Evolutionary conservation across 2,888 invertebrate species (phyloP).

Genomic region (Parelbella ahira): DNA sequence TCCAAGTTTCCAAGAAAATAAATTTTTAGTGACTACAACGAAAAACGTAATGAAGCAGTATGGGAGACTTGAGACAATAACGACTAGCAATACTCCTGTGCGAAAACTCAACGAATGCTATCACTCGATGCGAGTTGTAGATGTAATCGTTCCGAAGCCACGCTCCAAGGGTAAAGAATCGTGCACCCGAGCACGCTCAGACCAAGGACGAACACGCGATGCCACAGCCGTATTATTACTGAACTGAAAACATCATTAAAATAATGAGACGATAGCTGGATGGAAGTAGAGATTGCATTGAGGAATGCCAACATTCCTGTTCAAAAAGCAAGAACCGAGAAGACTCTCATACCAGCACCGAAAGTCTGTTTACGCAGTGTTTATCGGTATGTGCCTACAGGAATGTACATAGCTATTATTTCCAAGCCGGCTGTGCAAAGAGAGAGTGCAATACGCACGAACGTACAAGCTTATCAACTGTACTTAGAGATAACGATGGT

Average conservation of each 20-base stretch:
- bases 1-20: conserved; percentile 10
- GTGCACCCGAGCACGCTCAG: conserved; percentile 56
- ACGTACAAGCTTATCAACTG: conserved; percentile 12
- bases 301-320: conserved; percentile 54
- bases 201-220: conserved; percentile 64
- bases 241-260: conserved; percentile 58
- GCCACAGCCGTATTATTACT: conserved; percentile 41
- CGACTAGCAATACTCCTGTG: too few species aligned
- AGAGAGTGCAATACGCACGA: conserved; percentile 13
- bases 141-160: conserved; percentile 38
- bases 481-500: conserved; percentile 16
- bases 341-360: conserved; percentile 15
- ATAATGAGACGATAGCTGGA: conserved; percentile 48
- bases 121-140: conserved; percentile 40
- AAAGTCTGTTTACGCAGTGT: conserved; percentile 20
- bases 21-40: too few species aligned
- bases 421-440: conserved; percentile 5
- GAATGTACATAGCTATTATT: conserved; percentile 22
- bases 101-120: conserved; percentile 37
- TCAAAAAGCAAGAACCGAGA: conserved; percentile 22
- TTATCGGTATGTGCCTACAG: conserved; percentile 16
- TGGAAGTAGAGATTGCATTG: conserved; percentile 54
- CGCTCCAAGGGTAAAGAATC: conserved; percentile 46
- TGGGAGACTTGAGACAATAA: conserved; percentile 43
- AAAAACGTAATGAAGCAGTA: conserved; percentile 26